phyloP scores from a whole-genome alignment of 2,113 vertebrate species.

The Saimiri boliviensis region DNA sequence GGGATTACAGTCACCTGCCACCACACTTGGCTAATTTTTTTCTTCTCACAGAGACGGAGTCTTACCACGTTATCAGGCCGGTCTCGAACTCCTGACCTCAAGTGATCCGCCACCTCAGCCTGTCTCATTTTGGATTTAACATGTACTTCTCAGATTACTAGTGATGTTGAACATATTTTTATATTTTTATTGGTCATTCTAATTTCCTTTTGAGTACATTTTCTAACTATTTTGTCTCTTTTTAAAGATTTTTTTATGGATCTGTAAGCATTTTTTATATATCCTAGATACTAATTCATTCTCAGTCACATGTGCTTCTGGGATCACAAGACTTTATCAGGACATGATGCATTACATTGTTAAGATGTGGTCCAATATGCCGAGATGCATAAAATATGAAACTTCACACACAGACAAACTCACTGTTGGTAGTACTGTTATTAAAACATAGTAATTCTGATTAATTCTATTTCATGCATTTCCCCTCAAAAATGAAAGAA shows the following conservation, averaged over 20 bases:
- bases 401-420: not conserved
- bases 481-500: not conserved
- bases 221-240: not conserved
- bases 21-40: too few species aligned
- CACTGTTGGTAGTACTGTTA: not conserved
- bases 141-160: not conserved
- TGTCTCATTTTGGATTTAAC: not conserved
- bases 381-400: not conserved
- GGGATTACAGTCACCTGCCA: too few species aligned
- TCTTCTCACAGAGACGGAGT: too few species aligned
- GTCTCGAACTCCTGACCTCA: too few species aligned
- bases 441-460: not conserved
- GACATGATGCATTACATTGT: not conserved
- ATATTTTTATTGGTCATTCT: not conserved
- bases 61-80: too few species aligned
- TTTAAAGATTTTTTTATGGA: not conserved
- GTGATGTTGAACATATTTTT: not conserved
- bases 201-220: not conserved
- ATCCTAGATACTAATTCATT: not conserved
- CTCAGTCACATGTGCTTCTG: not conserved
- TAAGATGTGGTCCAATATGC: not conserved
- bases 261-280: not conserved
- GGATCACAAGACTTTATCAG: not conserved
- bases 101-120: too few species aligned
- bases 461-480: not conserved